Evolutionary conservation across 1,140 invertebrate species (phyloP).

Genomic region (Eufriesea mexicana): DNA sequence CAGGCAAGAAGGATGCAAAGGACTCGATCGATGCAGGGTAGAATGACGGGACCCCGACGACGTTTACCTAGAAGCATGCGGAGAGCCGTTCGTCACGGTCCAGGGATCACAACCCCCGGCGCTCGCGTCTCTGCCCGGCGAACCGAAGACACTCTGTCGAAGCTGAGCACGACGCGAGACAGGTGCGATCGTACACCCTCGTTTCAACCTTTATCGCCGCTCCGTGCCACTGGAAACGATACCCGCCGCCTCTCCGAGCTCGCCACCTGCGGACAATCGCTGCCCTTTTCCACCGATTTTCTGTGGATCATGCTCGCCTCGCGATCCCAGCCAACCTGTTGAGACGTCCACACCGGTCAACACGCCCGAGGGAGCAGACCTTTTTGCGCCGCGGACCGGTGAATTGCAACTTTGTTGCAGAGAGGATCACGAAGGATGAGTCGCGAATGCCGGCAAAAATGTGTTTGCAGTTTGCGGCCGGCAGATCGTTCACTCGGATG

Average conservation of each 20-base stretch:
- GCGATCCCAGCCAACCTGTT: neutral
- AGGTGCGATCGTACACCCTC: slow-evolving; percentile 73
- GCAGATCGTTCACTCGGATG: neutral
- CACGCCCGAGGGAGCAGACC: neutral
- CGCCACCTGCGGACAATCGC: slow-evolving; percentile 40
- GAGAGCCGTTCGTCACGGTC: slow-evolving; percentile 66
- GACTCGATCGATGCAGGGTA: slow-evolving; percentile 39
- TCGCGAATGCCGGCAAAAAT: neutral
- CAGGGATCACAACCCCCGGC: slow-evolving; percentile 71
- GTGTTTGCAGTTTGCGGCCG: neutral
- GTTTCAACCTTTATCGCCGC: slow-evolving; percentile 26
- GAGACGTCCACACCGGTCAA: neutral
- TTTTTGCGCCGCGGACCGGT: neutral
- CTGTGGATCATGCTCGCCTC: neutral
- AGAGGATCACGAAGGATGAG: neutral
- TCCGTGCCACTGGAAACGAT: slow-evolving; percentile 27
- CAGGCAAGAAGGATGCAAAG: slow-evolving; percentile 31
- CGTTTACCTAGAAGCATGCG: slow-evolving; percentile 68
- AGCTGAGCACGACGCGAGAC: slow-evolving; percentile 69
- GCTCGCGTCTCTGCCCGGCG: slow-evolving; percentile 42
- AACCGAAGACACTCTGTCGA: slow-evolving; percentile 46
- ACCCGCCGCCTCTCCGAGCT: neutral
- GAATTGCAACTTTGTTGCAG: slow-evolving; percentile 14
- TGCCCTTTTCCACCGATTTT: slow-evolving; percentile 13
- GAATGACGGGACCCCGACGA: slow-evolving; percentile 40